These are phyloP conservation scores for Hemicentrotus pulcherrimus DNA, from an alignment of 35 echinoderm and acorn worm species.

Conservation along the genomic window DNA sequence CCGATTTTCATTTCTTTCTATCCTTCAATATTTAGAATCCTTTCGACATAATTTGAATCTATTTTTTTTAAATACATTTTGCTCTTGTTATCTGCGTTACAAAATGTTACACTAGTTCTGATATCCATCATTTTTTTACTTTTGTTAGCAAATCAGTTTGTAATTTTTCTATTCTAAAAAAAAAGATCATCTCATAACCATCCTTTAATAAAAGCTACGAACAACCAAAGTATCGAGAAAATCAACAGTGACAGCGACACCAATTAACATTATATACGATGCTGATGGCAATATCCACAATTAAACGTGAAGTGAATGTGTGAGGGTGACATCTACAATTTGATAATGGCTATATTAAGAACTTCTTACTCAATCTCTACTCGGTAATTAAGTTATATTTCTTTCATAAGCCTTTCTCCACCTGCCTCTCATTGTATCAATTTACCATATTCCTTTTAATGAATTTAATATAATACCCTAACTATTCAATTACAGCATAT, in stretches of 20 bases:
- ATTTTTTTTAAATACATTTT: no score
- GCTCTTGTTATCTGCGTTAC: neutral
- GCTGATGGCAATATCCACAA: no score
- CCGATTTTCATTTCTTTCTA: no score
- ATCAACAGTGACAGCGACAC: neutral
- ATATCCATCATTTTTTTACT: no score
- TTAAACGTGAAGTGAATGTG: no score
- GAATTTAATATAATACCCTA: neutral
- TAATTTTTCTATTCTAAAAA: no score
- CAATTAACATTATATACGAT: neutral
- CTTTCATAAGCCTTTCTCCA: neutral
- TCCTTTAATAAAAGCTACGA: no score
- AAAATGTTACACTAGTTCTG: neutral
- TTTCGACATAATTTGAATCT: no score
- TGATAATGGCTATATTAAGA: neutral
- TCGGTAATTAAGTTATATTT: neutral
- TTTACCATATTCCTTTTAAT: neutral
- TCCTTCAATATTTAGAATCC: no score
- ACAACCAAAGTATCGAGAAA: no score
- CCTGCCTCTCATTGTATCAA: neutral
- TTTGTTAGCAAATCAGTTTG: no score
- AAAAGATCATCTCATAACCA: neutral
- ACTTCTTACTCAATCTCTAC: neutral
- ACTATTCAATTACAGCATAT: neutral
- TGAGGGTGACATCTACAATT: neutral